Conservation (phyloP, 2,113 vertebrate genomes). For the Eleginops maclovinus region DNA sequence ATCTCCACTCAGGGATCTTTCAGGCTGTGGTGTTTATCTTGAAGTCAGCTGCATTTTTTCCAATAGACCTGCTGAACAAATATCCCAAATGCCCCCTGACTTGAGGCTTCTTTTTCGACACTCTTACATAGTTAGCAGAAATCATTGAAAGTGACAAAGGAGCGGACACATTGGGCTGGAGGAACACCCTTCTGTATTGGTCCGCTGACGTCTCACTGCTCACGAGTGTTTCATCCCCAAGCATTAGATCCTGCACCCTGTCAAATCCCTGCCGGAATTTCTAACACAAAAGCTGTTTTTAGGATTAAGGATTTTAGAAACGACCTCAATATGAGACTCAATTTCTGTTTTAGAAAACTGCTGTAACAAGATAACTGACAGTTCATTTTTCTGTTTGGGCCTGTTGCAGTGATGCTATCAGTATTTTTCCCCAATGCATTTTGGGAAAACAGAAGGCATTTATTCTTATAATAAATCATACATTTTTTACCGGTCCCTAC, state of each 20-base stretch:
- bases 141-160: slow-evolving; percentile 29
- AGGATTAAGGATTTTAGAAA: slow-evolving; percentile 45
- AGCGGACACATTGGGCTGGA: slow-evolving; percentile 1
- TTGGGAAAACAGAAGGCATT: slow-evolving; percentile 1
- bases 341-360: neutral
- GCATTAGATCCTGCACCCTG: slow-evolving; percentile 30
- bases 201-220: slow-evolving; percentile 35
- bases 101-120: slow-evolving; percentile 6
- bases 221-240: slow-evolving; percentile 28
- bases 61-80: slow-evolving; percentile 29
- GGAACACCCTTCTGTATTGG: slow-evolving; percentile 8
- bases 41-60: slow-evolving; percentile 42
- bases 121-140: slow-evolving; percentile 38
- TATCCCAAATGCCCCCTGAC: slow-evolving; percentile 13
- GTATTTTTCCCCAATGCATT: neutral
- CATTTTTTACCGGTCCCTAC: slow-evolving; percentile 9
- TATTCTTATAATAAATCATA: neutral
- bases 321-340: slow-evolving; percentile 25
- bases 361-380: slow-evolving; percentile 20
- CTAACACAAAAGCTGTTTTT: slow-evolving; percentile 32
- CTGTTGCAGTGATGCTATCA: neutral
- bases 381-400: neutral
- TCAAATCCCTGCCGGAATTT: slow-evolving; percentile 41
- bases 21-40: slow-evolving; percentile 56
- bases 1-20: slow-evolving; percentile 52